Percentiles rank a stretch among this genome's conserved stretches.
phyloP scores from a whole-genome alignment of 2,888 invertebrate genomes.

The Sabatieria punctata region DNA sequence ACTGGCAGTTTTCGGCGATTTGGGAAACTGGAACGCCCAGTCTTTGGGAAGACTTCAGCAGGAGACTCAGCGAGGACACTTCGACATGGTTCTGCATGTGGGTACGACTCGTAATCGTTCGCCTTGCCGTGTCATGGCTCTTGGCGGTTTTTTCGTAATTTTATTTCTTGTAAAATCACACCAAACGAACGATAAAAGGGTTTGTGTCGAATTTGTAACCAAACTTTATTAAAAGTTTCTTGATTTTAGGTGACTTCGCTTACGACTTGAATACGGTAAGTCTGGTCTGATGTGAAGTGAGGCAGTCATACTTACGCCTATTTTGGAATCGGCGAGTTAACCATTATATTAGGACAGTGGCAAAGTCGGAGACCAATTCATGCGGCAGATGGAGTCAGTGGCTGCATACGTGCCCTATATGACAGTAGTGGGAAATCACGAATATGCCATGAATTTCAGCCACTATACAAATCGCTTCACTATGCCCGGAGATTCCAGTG shows the following conservation, averaged over 20 bases:
- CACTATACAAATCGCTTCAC: constrained; percentile 76
- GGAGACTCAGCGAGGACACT: constrained; percentile 52
- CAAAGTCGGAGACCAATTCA: constrained; percentile 70
- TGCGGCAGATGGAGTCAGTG: constrained; percentile 72
- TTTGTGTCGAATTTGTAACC: too few relatives aligned
- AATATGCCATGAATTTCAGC: constrained; percentile 61
- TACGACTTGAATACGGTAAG: constrained; percentile 71
- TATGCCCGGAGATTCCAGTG: constrained; percentile 54
- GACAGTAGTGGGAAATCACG: constrained; percentile 52
- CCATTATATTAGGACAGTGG: constrained; percentile 50
- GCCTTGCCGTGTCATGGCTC: too few relatives aligned
- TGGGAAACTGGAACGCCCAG: constrained; percentile 79
- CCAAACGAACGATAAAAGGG: too few relatives aligned
- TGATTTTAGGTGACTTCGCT: constrained; percentile 60
- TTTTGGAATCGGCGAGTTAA: too few relatives aligned
- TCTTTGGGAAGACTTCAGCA: constrained; percentile 64
- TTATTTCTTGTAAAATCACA: too few relatives aligned
- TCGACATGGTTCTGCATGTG: constrained; percentile 31
- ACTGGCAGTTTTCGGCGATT: constrained; percentile 74
- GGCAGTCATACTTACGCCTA: too few relatives aligned
- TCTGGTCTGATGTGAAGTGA: too few relatives aligned
- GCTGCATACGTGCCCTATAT: constrained; percentile 72
- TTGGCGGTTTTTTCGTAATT: too few relatives aligned
- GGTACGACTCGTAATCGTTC: too few relatives aligned
- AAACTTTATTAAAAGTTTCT: too few relatives aligned